Conservation (phyloP, 2,113 vertebrate genomes). For the Rhynchomys soricoides region DNA sequence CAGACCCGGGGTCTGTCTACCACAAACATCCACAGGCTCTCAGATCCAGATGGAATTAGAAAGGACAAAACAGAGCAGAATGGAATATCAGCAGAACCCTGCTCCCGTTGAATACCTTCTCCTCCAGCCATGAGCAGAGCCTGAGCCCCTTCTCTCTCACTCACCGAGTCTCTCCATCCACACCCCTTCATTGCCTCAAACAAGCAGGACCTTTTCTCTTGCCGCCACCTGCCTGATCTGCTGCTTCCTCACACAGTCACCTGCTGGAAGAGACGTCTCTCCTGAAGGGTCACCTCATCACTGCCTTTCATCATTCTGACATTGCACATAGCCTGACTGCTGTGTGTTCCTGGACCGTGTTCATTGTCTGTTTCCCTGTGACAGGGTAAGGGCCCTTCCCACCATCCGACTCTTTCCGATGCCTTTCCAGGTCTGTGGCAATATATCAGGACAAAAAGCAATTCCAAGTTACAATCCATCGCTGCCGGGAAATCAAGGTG, state of each 20-base stretch:
- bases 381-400: too few species aligned
- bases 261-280: not conserved
- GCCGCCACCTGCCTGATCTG: not conserved
- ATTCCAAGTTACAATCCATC: too few species aligned
- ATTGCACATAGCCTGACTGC: accelerated
- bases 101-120: not conserved
- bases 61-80: accelerated
- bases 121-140: accelerated
- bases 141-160: not conserved
- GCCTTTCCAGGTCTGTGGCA: too few species aligned
- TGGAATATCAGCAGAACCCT: accelerated
- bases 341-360: accelerated
- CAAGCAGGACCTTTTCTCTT: not conserved
- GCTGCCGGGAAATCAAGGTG: too few species aligned
- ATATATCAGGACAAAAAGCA: not conserved
- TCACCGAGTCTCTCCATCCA: not conserved
- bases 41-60: accelerated
- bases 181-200: not conserved
- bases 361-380: accelerated
- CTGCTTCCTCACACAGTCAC: not conserved
- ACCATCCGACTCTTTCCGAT: not conserved
- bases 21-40: not conserved
- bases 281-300: accelerated
- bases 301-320: too few species aligned
- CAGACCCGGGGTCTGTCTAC: accelerated